A percentile compares a stretch with the other conserved stretches of the same genome.
These are phyloP conservation scores for Numenius arquata DNA, from an alignment of 2,113 vertebrate genomes.

Conservation along the genomic window DNA sequence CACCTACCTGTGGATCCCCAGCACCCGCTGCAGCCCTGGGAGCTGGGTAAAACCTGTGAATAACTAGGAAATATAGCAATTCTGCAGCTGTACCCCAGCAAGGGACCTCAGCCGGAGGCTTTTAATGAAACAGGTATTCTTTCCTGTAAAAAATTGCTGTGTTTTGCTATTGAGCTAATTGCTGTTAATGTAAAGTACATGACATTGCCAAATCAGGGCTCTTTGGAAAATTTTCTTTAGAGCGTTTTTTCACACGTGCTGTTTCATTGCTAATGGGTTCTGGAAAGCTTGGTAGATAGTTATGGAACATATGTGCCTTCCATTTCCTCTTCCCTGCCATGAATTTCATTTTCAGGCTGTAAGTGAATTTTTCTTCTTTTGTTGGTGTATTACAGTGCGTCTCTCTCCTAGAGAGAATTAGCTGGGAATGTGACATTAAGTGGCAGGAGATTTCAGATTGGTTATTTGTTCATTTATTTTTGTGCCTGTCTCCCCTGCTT, in stretches of 20 bases:
- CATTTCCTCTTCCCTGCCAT: neutral
- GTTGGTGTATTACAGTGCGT: neutral
- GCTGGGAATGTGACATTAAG: neutral
- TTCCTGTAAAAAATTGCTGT: neutral
- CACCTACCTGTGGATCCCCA: neutral
- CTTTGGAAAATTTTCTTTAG: neutral
- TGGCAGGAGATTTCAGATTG: neutral
- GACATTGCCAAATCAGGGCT: neutral
- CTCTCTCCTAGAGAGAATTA: neutral
- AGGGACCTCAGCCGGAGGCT: neutral
- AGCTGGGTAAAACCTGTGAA: neutral
- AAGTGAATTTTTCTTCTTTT: neutral
- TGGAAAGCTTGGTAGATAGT: neutral
- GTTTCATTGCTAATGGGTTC: neutral
- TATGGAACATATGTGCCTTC: neutral
- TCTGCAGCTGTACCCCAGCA: neutral
- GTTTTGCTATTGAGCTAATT: neutral
- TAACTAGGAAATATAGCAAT: neutral
- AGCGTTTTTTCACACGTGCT: neutral
- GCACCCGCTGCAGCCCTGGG: neutral
- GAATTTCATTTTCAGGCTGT: neutral
- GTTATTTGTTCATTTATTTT: neutral
- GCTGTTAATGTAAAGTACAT: neutral
- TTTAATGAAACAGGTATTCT: conserved; percentile 29
- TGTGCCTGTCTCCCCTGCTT: neutral